Conservation (phyloP, 53 echinoderm and acorn worm species). For the Apostichopus leukothele region DNA sequence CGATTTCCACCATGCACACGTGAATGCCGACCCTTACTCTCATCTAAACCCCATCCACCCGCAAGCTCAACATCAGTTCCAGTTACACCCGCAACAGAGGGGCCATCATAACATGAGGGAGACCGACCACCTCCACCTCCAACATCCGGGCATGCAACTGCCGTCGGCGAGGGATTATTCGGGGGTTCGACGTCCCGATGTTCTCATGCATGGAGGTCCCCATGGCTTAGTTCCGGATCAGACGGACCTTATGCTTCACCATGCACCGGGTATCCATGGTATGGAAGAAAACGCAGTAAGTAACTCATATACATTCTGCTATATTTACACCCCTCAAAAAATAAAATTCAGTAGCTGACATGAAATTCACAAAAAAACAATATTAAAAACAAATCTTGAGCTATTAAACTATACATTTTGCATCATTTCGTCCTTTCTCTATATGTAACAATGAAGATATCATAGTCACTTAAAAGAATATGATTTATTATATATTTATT, state of each 20-base stretch:
- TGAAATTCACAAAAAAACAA: too few species aligned
- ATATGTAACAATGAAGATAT: too few species aligned
- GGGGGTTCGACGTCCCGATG: constrained; percentile 95
- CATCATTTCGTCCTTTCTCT: too few species aligned
- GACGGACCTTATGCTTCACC: constrained; percentile 92
- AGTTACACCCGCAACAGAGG: constrained; percentile 93
- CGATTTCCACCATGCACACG: constrained; percentile 98
- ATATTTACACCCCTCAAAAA: not conserved
- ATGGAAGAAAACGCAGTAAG: constrained; percentile 98
- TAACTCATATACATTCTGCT: not conserved
- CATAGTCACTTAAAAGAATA: too few species aligned
- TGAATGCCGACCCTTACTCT: constrained; percentile 97
- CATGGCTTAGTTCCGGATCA: constrained; percentile 93
- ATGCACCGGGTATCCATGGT: constrained; percentile 85
- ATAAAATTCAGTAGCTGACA: too few species aligned
- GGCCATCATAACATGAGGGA: constrained; percentile 91
- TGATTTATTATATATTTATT: too few species aligned
- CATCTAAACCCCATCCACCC: constrained; percentile 98
- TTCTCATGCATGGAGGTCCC: constrained; percentile 92
- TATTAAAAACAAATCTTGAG: too few species aligned
- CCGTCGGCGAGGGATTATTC: constrained; percentile 95
- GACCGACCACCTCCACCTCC: constrained; percentile 88
- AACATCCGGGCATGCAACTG: constrained; percentile 96
- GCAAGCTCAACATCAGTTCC: constrained; percentile 95
- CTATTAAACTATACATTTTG: too few species aligned